Percentiles rank a stretch among this genome's conserved stretches.
These are phyloP conservation scores for Parnassius orleans DNA, from an alignment of 2,888 invertebrate genomes.

Conservation along the genomic window DNA sequence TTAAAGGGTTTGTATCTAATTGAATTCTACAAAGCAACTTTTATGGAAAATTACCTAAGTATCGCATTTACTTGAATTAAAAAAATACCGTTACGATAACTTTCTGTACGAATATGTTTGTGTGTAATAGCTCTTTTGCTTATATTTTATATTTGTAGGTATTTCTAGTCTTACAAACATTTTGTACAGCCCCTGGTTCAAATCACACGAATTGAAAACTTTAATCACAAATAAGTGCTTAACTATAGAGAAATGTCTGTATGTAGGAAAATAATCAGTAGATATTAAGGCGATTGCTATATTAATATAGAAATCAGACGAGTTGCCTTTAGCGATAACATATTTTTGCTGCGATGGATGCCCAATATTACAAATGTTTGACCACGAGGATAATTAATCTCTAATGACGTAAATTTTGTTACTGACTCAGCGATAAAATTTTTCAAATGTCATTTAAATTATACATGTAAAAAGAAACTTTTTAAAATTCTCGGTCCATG, in stretches of 20 bases:
- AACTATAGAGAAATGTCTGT: not conserved
- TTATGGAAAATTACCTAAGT: too few species aligned
- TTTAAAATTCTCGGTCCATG: too few species aligned
- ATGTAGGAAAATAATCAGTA: conserved; percentile 8
- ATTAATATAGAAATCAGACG: not conserved
- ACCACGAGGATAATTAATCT: too few species aligned
- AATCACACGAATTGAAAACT: conserved; percentile 3
- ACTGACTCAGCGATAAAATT: too few species aligned
- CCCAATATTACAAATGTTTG: not conserved
- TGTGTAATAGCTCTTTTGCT: conserved; percentile 12
- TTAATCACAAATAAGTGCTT: conserved; percentile 1
- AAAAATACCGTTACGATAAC: too few species aligned
- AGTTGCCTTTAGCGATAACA: conserved; percentile 2
- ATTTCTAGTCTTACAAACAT: conserved; percentile 30
- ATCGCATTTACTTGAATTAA: too few species aligned
- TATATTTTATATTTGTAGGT: conserved; percentile 24
- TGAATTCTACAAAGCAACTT: too few species aligned
- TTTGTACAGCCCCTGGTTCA: conserved; percentile 8
- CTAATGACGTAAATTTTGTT: too few species aligned
- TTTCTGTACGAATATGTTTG: not conserved
- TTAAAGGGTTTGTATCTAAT: too few species aligned
- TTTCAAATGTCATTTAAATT: too few species aligned
- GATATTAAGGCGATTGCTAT: not conserved
- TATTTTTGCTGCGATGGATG: not conserved
- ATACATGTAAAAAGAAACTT: too few species aligned